These are phyloP conservation scores for Actinostola sp. DNA, from an alignment of 92 coral and sea anemone species.

Conservation along the genomic window DNA sequence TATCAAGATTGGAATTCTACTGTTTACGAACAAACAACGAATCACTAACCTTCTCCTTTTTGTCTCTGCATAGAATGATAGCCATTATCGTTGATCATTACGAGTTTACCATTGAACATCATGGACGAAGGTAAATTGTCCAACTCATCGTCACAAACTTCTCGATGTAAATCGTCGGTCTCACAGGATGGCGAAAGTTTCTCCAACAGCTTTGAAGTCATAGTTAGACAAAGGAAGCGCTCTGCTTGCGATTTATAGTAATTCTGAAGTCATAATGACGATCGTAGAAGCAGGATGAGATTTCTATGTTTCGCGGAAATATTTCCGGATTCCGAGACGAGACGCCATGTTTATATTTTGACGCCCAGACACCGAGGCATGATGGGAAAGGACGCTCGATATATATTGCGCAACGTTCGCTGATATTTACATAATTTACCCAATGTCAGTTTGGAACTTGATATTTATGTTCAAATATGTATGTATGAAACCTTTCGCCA, in stretches of 20 bases:
- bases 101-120: constrained; percentile 78
- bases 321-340: constrained; percentile 3
- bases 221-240: neutral
- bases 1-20: too few species aligned
- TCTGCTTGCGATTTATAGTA: neutral
- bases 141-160: constrained; percentile 23
- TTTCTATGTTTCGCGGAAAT: constrained; percentile 8
- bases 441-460: neutral
- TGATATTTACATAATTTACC: neutral
- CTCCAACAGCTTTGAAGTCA: constrained; percentile 37
- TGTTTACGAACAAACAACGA: neutral
- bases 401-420: neutral
- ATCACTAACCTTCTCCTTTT: constrained; percentile 35
- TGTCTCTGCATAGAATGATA: constrained; percentile 10
- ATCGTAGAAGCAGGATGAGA: neutral
- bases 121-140: constrained; percentile 27
- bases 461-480: too few species aligned
- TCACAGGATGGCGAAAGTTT: constrained; percentile 42
- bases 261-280: neutral
- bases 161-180: constrained; percentile 22
- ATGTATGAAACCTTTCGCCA: too few species aligned
- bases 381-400: constrained; percentile 9
- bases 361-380: constrained; percentile 21
- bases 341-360: constrained; percentile 38
- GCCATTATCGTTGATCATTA: constrained; percentile 44